Base-by-base conservation (phyloP, 2,888 invertebrate genomes). In the Elmis aenea region DNA sequence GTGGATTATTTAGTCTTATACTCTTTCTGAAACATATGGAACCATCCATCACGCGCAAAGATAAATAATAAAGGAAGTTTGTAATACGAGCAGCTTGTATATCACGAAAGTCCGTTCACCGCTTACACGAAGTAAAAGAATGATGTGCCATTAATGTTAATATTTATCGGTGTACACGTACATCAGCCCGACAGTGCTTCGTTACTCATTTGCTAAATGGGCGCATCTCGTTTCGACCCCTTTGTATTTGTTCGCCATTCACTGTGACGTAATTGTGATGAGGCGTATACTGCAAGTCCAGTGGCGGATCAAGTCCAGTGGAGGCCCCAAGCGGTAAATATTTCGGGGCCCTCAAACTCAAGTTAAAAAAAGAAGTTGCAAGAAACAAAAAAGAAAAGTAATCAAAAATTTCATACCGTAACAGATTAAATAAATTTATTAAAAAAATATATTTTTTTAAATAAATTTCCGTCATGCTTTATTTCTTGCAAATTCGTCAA, bases 11-110 rank as follows among this genome's bases (percentile, higher is more conserved):
- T 39, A 39, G 34, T 30, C 39, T 39, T 37, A 33, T 36, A 25
- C 8, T 14, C 27, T 38, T 26, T 33, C 26, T 18, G 36, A 30
- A 34, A 36, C n/a, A n/a, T 30, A 33, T 15, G 26, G 44, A 42
- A 42, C 42, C 46, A 49, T 47, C 40, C 49, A 49, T 47, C 46
- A 49, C 42, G 26, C 20, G 33, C 26, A 44, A 49, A 41, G 42
- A 47, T 45, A 45, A 47, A 48, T 48, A 48, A 46, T 46, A 46
- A 45, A 48, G 34, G 36, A 32, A 33, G 33, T 24, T 42, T 45
- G 38, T 45, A 46, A 38, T 44, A 40, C 43, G 37, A 41, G 38
- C 35, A 40, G 42, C 38, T 37, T 40, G 41, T 42, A 42, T 45
- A 45, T 45, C 47, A 40, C 35, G 34, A 29, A 34, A 38, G 45